phyloP scores from a whole-genome alignment of 2,888 invertebrate species.

The Ormia ochracea region DNA sequence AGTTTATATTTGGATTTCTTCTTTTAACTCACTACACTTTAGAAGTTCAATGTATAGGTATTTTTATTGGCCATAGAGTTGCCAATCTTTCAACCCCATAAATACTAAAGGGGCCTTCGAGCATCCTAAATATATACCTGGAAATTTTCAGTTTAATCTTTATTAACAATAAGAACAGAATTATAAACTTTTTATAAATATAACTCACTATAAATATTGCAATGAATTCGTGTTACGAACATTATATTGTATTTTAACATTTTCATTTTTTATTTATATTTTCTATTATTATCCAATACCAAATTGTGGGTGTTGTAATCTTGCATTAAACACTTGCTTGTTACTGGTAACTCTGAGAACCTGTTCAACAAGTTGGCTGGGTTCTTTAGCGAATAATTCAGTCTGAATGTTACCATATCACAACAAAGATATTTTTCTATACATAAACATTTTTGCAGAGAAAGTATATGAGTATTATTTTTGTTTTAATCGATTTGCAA shows the following conservation, averaged over 20 bases:
- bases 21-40: conserved; percentile 45
- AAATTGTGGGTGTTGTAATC: conserved; percentile 44
- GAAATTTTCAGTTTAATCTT: background rate
- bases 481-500: no score
- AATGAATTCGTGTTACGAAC: background rate
- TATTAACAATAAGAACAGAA: background rate
- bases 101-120: background rate
- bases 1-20: conserved; percentile 63
- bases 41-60: conserved; percentile 58
- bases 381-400: conserved; percentile 44
- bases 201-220: background rate
- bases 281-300: conserved; percentile 5
- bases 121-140: background rate
- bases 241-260: background rate
- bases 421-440: no score
- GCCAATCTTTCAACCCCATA: conserved; percentile 24
- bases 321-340: conserved; percentile 21
- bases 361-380: conserved; percentile 57
- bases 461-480: no score
- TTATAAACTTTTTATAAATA: background rate
- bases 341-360: conserved; percentile 51
- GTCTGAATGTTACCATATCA: conserved; percentile 20
- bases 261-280: background rate
- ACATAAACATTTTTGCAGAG: no score
- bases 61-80: conserved; percentile 53